phyloP scores from a whole-genome alignment of 1,140 invertebrate species.

The Rhagoletis pomonella region DNA sequence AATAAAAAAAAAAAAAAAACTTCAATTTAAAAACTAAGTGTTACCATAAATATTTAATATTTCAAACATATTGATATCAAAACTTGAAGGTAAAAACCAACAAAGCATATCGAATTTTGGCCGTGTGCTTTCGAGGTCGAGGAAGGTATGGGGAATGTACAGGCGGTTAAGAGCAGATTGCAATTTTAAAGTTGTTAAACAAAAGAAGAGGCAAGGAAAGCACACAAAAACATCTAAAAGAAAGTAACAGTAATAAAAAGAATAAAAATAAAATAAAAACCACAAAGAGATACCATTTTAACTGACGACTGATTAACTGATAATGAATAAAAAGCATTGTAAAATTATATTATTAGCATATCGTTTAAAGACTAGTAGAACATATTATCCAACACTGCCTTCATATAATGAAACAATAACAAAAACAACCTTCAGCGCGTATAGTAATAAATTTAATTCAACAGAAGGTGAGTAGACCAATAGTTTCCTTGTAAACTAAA shows the following conservation, averaged over 20 bases:
- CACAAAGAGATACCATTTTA: neutral
- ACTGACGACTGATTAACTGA: slow-evolving; percentile 48
- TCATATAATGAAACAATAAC: slow-evolving; percentile 6
- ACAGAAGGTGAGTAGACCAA: neutral
- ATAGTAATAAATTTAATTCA: neutral
- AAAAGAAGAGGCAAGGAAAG: neutral
- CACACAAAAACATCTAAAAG: slow-evolving; percentile 3
- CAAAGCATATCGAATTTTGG: slow-evolving; percentile 59
- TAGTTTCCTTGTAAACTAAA: neutral
- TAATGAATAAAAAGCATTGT: slow-evolving; percentile 31
- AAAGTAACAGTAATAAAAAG: neutral
- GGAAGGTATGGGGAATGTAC: slow-evolving; percentile 31
- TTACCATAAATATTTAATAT: neutral
- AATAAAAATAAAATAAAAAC: slow-evolving; percentile 5
- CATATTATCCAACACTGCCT: slow-evolving; percentile 41
- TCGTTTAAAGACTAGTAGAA: slow-evolving; percentile 23
- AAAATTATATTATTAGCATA: slow-evolving; percentile 36
- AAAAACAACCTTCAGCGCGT: neutral
- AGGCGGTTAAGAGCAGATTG: slow-evolving; percentile 33
- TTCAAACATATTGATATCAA: slow-evolving; percentile 23
- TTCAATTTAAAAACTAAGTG: neutral
- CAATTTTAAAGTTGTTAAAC: slow-evolving; percentile 10
- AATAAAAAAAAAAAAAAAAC: neutral
- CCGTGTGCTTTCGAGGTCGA: slow-evolving; percentile 28
- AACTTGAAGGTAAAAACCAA: neutral